Evolutionary conservation across 2,113 vertebrate species (phyloP).

Genomic region (Ciconia boyciana): DNA sequence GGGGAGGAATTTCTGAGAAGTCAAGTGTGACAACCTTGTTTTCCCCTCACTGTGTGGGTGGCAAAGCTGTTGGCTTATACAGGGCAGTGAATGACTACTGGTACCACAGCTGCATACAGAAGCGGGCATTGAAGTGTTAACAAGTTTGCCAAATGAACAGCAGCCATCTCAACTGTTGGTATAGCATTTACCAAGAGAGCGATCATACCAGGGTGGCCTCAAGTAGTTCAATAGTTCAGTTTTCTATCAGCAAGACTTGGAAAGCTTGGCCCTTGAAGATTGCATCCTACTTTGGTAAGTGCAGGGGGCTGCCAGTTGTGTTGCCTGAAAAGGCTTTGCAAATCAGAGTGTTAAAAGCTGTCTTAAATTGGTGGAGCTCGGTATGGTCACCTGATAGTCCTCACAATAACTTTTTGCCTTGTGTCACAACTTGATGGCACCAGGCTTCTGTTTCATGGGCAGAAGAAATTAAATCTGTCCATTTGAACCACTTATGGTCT

Average conservation of each 20-base stretch:
- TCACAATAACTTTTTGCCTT: background rate
- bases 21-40: background rate
- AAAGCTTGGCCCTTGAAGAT: background rate
- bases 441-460: background rate
- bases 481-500: background rate
- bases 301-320: background rate
- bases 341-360: background rate
- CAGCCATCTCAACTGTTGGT: background rate
- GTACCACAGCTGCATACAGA: background rate
- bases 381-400: background rate
- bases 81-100: background rate
- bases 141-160: background rate
- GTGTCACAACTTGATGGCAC: background rate
- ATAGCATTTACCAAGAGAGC: background rate
- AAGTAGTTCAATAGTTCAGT: background rate
- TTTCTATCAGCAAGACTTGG: background rate
- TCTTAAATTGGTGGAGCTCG: background rate
- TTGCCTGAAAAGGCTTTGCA: background rate
- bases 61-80: background rate
- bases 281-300: background rate
- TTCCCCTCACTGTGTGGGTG: background rate
- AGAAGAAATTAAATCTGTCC: background rate
- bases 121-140: background rate
- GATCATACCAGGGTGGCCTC: rapidly evolving
- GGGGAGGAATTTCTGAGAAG: background rate